phyloP scores from a whole-genome alignment of 2,888 invertebrate species.

The Hirudinaria manillensis region DNA sequence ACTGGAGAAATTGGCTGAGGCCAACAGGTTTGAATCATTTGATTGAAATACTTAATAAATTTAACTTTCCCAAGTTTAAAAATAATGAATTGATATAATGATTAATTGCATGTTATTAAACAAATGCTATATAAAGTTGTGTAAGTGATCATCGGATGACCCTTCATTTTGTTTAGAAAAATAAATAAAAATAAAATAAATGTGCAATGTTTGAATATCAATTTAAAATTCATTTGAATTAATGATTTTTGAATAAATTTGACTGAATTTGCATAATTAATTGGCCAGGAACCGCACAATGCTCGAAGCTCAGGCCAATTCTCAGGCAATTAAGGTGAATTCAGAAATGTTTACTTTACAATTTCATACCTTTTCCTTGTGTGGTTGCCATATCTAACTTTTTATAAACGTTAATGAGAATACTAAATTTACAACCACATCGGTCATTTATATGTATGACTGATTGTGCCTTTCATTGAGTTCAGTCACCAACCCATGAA shows the following conservation, averaged over 20 bases:
- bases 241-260: background rate
- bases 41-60: background rate
- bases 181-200: background rate
- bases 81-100: background rate
- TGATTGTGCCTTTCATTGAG: too few species aligned
- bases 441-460: too few species aligned
- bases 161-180: background rate
- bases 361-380: too few species aligned
- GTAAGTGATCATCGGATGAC: background rate
- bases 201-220: background rate
- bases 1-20: slow-evolving; percentile 88
- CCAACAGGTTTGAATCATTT: slow-evolving; percentile 62
- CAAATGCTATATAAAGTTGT: background rate
- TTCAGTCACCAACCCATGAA: too few species aligned
- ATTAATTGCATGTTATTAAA: background rate
- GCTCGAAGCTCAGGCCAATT: slow-evolving; percentile 40
- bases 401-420: too few species aligned
- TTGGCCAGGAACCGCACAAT: slow-evolving; percentile 36
- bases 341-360: background rate
- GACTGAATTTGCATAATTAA: background rate
- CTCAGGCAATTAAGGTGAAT: slow-evolving; percentile 37
- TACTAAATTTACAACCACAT: too few species aligned
- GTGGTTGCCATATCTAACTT: too few species aligned
- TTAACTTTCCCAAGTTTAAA: background rate
- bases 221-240: background rate